These are phyloP conservation scores for Saccostrea echinata DNA, from an alignment of 1,140 invertebrate species.

Conservation along the genomic window DNA sequence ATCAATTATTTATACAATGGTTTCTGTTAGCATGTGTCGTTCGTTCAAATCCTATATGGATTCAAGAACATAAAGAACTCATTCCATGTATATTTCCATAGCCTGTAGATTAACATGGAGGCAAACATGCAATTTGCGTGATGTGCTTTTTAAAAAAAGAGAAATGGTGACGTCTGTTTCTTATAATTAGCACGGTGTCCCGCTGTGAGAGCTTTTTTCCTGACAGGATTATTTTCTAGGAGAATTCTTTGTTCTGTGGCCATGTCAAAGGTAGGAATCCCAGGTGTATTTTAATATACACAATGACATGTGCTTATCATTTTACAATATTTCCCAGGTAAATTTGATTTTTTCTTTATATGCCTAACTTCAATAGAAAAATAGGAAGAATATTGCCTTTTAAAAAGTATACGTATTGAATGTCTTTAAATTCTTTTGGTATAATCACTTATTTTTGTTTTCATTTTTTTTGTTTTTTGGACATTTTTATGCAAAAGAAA, in stretches of 20 bases:
- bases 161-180: not conserved
- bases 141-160: not conserved
- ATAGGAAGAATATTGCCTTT: too few relatives aligned
- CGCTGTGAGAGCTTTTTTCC: not conserved
- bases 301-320: too few relatives aligned
- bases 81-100: not conserved
- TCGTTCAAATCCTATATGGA: not conserved
- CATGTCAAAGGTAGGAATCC: constrained; percentile 18
- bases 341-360: too few relatives aligned
- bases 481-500: too few relatives aligned
- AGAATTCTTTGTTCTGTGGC: not conserved
- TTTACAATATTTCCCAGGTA: too few relatives aligned
- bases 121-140: not conserved
- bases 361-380: too few relatives aligned
- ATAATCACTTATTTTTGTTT: too few relatives aligned
- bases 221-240: not conserved
- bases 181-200: not conserved
- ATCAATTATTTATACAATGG: constrained; percentile 31
- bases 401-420: too few relatives aligned
- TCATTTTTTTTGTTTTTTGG: too few relatives aligned
- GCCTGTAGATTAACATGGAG: not conserved
- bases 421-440: too few relatives aligned
- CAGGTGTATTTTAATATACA: too few relatives aligned
- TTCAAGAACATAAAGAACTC: not conserved
- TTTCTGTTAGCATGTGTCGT: not conserved